phyloP scores from a whole-genome alignment of 23 tunicate species.

The Styela clava region DNA sequence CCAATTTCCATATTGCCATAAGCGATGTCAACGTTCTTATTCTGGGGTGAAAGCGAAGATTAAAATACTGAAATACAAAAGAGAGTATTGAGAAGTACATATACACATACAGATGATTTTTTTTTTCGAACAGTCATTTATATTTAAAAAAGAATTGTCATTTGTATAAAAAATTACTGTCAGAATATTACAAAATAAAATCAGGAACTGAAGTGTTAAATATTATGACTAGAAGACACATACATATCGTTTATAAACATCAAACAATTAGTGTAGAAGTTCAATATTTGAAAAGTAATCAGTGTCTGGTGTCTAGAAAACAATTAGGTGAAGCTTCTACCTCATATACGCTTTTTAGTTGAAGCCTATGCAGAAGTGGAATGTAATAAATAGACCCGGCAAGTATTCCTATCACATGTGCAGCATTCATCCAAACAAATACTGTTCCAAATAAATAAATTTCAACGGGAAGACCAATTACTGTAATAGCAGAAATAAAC shows the following conservation, averaged over 20 bases:
- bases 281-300: not conserved
- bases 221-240: not conserved
- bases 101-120: no score
- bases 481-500: not conserved
- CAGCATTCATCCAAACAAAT: not conserved
- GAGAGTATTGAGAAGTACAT: not conserved
- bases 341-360: not conserved
- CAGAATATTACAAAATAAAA: no score
- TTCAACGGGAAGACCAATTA: not conserved
- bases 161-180: no score
- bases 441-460: not conserved
- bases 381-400: not conserved
- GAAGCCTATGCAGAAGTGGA: not conserved
- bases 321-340: not conserved
- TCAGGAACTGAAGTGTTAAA: no score
- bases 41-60: not conserved
- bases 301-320: not conserved
- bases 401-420: not conserved
- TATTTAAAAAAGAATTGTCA: not conserved
- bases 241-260: no score
- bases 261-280: no score
- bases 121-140: no score
- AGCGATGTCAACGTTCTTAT: not conserved
- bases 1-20: not conserved
- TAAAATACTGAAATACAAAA: not conserved